Evolutionary conservation across 2,888 invertebrate genomes (phyloP).

Genomic region (Aphodius granarius): DNA sequence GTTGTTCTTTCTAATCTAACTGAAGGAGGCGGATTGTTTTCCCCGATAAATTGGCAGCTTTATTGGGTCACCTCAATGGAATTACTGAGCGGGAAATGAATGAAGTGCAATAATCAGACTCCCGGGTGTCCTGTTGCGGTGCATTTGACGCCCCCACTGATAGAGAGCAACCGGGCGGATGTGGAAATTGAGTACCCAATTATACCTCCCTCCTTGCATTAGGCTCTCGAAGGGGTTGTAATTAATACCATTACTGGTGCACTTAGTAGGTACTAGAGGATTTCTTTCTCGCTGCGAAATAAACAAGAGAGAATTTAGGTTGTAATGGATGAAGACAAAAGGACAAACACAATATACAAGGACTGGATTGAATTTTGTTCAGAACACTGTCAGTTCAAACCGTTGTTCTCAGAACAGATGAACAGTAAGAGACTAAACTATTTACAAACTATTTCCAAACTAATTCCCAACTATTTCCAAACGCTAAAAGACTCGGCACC

Average conservation of each 20-base stretch:
- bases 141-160: constrained; percentile 6
- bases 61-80: not conserved
- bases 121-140: not conserved
- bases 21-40: not conserved
- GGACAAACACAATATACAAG: no score
- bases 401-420: no score
- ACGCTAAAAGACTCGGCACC: not conserved
- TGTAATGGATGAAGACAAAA: no score
- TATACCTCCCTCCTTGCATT: constrained; percentile 13
- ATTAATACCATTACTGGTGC: constrained; percentile 18
- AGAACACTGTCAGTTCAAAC: no score
- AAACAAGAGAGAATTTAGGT: not conserved
- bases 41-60: not conserved
- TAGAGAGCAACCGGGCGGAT: constrained; percentile 11
- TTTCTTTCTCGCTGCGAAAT: not conserved
- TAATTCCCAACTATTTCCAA: no score
- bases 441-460: not conserved
- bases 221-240: constrained; percentile 13
- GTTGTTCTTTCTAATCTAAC: no score
- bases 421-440: no score
- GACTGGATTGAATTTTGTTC: no score
- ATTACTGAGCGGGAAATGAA: not conserved
- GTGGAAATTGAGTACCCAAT: constrained; percentile 19
- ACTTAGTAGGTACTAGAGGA: not conserved
- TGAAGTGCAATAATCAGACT: constrained; percentile 4